phyloP scores from a whole-genome alignment of 2,888 invertebrate genomes.

The Leucania comma region DNA sequence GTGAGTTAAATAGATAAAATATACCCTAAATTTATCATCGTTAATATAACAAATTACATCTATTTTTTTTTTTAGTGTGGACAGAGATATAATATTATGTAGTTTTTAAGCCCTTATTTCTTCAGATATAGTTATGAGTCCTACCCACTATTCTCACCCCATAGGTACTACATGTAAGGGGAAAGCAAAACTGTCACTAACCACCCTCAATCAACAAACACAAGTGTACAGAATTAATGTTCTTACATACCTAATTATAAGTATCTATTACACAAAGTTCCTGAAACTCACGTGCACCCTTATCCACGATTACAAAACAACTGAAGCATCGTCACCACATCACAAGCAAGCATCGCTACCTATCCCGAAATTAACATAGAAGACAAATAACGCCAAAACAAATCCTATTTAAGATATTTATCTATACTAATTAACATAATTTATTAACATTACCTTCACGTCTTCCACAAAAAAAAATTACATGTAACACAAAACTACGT shows the following conservation, averaged over 20 bases:
- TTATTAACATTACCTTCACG: conserved; percentile 55
- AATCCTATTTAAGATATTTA: conserved; percentile 32
- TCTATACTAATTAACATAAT: conserved; percentile 35
- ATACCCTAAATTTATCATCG: background rate
- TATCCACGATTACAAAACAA: conserved; percentile 23
- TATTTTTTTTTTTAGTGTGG: no score
- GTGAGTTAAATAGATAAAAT: no score
- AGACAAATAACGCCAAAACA: conserved; percentile 13
- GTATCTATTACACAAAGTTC: background rate
- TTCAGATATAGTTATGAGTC: background rate
- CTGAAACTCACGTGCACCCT: conserved; percentile 33
- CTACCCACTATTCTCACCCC: no score
- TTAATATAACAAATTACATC: background rate
- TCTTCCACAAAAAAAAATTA: conserved; percentile 40
- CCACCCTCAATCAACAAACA: background rate
- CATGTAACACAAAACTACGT: conserved; percentile 40
- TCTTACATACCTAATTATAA: conserved; percentile 12
- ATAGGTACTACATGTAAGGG: no score
- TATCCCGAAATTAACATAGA: conserved; percentile 22
- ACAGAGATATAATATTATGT: no score
- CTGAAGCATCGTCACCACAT: conserved; percentile 17
- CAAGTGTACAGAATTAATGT: background rate
- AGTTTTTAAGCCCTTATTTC: background rate
- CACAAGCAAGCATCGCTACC: conserved; percentile 9
- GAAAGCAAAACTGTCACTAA: background rate